Percentiles rank a stretch among this genome's conserved stretches.
Conservation (phyloP, 92 coral and sea anemone genomes). For the Porites rus region DNA sequence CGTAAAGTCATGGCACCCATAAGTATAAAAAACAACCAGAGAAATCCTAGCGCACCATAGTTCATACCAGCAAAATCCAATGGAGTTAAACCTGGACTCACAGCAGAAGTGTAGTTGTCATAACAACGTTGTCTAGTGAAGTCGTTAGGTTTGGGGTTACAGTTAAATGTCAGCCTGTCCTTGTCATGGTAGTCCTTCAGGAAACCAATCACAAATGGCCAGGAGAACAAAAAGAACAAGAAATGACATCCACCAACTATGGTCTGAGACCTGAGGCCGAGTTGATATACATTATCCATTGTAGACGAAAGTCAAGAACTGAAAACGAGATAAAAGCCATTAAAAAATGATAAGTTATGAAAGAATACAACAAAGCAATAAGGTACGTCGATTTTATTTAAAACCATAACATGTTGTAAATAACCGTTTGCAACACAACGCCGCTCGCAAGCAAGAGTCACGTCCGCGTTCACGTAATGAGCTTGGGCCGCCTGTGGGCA, state of each 20-base stretch:
- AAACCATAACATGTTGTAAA: too few relatives aligned
- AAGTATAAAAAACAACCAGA: neutral
- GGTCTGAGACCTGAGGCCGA: neutral
- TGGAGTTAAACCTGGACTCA: neutral
- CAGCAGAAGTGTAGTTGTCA: neutral
- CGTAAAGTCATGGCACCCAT: neutral
- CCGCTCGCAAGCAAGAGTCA: too few relatives aligned
- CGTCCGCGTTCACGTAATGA: too few relatives aligned
- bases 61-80: neutral
- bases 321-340: too few relatives aligned
- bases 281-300: neutral
- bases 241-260: neutral
- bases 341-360: too few relatives aligned
- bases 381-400: too few relatives aligned
- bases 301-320: neutral
- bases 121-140: conserved; percentile 1
- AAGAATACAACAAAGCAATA: too few relatives aligned
- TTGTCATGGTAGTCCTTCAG: neutral
- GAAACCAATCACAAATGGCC: neutral
- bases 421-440: too few relatives aligned
- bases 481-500: too few relatives aligned
- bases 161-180: conserved; percentile 10
- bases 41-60: neutral
- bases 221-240: neutral
- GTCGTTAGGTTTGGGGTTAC: neutral